phyloP scores from a whole-genome alignment of 2,113 vertebrate genomes.

The Anser brachyrhynchus region DNA sequence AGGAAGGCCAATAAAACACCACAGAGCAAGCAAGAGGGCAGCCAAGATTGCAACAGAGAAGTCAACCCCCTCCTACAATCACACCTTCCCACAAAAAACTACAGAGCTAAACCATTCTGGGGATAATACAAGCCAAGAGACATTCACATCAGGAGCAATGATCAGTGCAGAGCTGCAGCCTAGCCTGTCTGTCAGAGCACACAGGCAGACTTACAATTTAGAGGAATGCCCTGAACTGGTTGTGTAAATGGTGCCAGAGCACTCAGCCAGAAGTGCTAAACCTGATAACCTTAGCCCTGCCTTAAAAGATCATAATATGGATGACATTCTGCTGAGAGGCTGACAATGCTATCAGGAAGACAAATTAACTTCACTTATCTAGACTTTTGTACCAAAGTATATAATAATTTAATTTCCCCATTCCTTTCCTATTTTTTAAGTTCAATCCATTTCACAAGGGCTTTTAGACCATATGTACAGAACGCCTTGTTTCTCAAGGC shows the following conservation, averaged over 20 bases:
- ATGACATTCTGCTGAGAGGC: not conserved
- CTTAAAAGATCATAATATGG: not conserved
- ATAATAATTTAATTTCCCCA: not conserved
- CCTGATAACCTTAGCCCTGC: constrained; percentile 6
- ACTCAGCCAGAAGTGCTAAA: not conserved
- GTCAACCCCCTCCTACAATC: rapidly evolving
- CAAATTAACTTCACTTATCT: not conserved
- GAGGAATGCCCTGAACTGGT: not conserved
- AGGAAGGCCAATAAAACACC: not conserved
- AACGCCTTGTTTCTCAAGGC: not conserved
- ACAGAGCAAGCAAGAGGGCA: not conserved
- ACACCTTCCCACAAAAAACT: not conserved
- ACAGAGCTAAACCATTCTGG: not conserved
- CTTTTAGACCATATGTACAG: not conserved
- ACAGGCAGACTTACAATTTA: not conserved
- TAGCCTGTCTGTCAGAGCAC: not conserved
- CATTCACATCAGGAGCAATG: not conserved
- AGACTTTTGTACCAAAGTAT: not conserved
- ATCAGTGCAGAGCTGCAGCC: not conserved
- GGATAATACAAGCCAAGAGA: not conserved
- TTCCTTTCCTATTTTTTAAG: not conserved
- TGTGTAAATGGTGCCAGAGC: not conserved
- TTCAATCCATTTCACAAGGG: not conserved
- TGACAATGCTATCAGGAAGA: not conserved
- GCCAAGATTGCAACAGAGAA: not conserved